A percentile compares a stretch with the other conserved stretches of the same genome.
These are phyloP conservation scores for Pontoporia blainvillei DNA, from an alignment of 2,113 vertebrate species.

Conservation along the genomic window DNA sequence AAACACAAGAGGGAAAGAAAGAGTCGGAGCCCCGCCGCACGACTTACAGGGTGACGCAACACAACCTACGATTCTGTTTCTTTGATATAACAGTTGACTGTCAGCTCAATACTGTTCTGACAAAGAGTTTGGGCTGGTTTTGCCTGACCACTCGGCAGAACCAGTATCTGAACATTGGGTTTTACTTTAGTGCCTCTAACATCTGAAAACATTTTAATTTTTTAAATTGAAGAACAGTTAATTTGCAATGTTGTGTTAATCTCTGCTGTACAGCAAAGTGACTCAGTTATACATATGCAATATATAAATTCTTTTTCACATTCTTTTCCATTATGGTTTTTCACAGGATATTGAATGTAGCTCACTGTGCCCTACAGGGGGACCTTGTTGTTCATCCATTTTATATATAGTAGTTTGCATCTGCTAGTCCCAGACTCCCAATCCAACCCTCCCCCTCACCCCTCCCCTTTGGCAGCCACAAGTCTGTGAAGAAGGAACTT, in stretches of 20 bases:
- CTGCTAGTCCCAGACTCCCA: background rate
- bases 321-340: no score
- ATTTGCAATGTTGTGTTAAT: no score
- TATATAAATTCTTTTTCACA: no score
- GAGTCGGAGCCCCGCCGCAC: background rate
- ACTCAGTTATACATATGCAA: no score
- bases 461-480: background rate
- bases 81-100: background rate
- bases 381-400: background rate
- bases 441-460: no score
- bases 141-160: background rate
- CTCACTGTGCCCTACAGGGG: background rate
- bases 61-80: background rate
- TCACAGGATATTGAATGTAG: background rate
- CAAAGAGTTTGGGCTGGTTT: background rate
- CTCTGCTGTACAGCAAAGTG: no score
- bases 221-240: no score
- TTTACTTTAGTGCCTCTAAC: background rate
- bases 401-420: background rate
- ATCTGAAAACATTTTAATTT: background rate
- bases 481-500: background rate
- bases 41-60: rapidly evolving
- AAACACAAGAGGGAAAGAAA: background rate
- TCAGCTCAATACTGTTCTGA: background rate
- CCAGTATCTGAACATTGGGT: background rate